These are phyloP conservation scores for Rhogogaster chlorosoma DNA, from an alignment of 2,888 invertebrate genomes.

Conservation along the genomic window DNA sequence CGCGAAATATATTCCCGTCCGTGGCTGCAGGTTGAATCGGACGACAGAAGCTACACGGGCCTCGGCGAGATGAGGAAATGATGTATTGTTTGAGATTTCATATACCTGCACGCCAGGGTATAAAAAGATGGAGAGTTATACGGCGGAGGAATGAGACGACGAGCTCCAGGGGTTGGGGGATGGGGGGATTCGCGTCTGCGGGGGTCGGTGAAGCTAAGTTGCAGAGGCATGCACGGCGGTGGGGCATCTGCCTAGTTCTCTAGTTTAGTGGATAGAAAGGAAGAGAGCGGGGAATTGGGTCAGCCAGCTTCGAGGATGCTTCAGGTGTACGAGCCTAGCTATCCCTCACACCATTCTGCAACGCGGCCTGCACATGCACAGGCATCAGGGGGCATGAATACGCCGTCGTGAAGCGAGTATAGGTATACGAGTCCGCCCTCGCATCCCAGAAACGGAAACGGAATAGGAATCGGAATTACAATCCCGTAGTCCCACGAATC, in stretches of 20 bases:
- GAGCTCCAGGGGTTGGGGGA: constrained; percentile 41
- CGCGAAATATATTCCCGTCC: background rate
- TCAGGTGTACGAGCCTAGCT: constrained; percentile 68
- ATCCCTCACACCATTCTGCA: background rate
- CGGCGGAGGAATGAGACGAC: constrained; percentile 48
- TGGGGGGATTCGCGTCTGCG: constrained; percentile 50
- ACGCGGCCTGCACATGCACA: constrained; percentile 19
- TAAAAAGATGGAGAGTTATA: constrained; percentile 53
- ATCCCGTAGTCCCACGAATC: background rate
- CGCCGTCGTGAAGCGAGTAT: background rate
- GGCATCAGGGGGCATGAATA: background rate
- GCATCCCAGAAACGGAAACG: constrained; percentile 5
- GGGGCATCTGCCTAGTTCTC: constrained; percentile 52
- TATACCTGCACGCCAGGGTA: constrained; percentile 50
- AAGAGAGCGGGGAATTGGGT: constrained; percentile 69
- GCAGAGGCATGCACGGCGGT: constrained; percentile 31
- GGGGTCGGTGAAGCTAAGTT: background rate
- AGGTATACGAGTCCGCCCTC: background rate
- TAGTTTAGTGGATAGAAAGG: constrained; percentile 44
- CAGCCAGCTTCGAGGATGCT: constrained; percentile 71
- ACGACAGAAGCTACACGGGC: background rate
- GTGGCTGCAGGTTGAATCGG: background rate
- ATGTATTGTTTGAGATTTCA: constrained; percentile 62
- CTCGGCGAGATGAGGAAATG: constrained; percentile 63
- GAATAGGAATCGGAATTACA: constrained; percentile 8